Percentiles rank a stretch among this genome's conserved stretches.
Conservation (phyloP, 2,113 vertebrate genomes). For the Ranitomeya variabilis region DNA sequence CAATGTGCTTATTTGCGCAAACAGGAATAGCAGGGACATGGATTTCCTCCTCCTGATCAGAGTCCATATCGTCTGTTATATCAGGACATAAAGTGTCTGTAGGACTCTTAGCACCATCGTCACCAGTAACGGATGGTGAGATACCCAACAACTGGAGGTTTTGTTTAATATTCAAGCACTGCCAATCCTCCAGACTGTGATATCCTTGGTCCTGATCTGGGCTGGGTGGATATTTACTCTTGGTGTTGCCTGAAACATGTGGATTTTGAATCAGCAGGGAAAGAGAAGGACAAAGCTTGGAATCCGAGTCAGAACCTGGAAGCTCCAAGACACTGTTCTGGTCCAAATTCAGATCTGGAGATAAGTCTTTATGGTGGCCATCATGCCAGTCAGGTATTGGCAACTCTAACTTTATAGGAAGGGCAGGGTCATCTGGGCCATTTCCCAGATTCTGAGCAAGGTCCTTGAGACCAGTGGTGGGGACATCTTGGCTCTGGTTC, state of each 20-base stretch:
- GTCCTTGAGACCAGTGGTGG: neutral
- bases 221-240: slow-evolving; percentile 60
- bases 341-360: neutral
- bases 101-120: neutral
- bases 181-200: slow-evolving; percentile 88
- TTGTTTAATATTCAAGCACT: slow-evolving; percentile 52
- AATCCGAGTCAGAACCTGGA: neutral
- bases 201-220: slow-evolving; percentile 87
- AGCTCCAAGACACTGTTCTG: slow-evolving; percentile 42
- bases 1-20: slow-evolving; percentile 87
- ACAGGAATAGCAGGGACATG: slow-evolving; percentile 53
- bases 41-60: slow-evolving; percentile 42
- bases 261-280: neutral
- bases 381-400: neutral
- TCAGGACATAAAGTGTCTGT: neutral
- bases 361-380: neutral
- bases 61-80: slow-evolving; percentile 58
- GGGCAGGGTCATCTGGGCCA: neutral
- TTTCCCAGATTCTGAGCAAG: neutral
- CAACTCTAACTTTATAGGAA: neutral
- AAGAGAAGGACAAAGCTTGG: neutral
- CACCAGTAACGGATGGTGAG: neutral
- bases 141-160: neutral
- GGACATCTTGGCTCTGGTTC: neutral
- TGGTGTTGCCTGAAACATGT: neutral